Evolutionary conservation across 2,797 vertebrate genomes (phyloP), one percentile per base, ranked within the genome.

Genomic region (Hydrocynus forskahlii): DNA sequence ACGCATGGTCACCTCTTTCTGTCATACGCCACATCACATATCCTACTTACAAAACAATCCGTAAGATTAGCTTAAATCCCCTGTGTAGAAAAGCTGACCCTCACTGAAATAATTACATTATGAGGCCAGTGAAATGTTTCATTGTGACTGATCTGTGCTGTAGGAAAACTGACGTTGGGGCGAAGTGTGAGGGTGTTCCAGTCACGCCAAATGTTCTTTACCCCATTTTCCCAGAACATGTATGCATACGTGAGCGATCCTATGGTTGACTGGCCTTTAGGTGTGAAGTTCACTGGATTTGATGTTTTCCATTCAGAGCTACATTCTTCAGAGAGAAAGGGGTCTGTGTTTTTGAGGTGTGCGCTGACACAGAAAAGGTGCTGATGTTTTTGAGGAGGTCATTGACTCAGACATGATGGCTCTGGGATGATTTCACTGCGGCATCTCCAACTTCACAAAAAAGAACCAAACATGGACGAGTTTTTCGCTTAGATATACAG

Each of bases 311-410:
- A 57, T 67, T 68, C 35, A 84, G n/a, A 35, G 40, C 38, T 69
- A 67, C 21, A 84, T 74, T 72, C 60, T 83, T 64, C 75, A 68
- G 23, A 21, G 14, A 5, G 21, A 78, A 66, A 50, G 52, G 38
- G 68, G 19, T 75, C 75, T 68, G 81, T 89, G 85, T 89, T 91
- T 87, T 88, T 78, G 84, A 84, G 79, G 69, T 85, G 80, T 85
- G 87, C 81, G 77, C 55, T 91, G 78, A 89, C 79, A 84, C 85
- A 86, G 83, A 78, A 83, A 87, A 79, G 72, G 86, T 89, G 87
- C 71, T 50, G 43, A 71, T 83, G 57, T 76, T 83, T 77, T 72
- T 81, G 38, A 75, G 71, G 66, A 73, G 74, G 79, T 52, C 67
- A 81, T 57, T 69, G 80, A 76, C 70, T 78, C 16, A 40, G n/a